phyloP scores from a whole-genome alignment of 2,888 invertebrate species.

The Polymixis flavicincta region DNA sequence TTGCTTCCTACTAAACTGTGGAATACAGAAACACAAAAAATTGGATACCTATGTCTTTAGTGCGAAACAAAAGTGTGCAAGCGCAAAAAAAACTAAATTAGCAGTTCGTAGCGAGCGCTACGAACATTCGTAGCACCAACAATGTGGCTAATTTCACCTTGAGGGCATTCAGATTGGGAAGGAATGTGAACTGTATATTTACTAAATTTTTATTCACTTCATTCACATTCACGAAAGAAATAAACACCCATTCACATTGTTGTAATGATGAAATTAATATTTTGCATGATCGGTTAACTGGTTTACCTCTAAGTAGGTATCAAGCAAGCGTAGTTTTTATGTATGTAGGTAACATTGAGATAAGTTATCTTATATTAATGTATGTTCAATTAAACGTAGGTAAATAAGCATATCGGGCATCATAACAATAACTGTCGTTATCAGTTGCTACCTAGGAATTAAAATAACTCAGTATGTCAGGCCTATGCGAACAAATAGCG shows the following conservation, averaged over 20 bases:
- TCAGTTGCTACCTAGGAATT: constrained; percentile 61
- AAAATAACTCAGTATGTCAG: constrained; percentile 41
- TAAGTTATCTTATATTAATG: constrained; percentile 52
- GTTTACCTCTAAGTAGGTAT: constrained; percentile 15
- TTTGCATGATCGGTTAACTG: constrained; percentile 16
- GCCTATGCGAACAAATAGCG: constrained; percentile 31
- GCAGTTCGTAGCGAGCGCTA: not conserved
- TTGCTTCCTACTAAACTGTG: not conserved
- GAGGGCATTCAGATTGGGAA: not conserved
- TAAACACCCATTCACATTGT: not conserved
- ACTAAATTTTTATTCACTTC: not conserved
- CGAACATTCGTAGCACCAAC: not conserved
- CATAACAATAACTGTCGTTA: constrained; percentile 57
- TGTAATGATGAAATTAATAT: not conserved
- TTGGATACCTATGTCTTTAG: not conserved
- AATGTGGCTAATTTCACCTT: not conserved
- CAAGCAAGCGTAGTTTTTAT: constrained; percentile 30
- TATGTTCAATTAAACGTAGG: constrained; percentile 48
- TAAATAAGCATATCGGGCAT: constrained; percentile 54
- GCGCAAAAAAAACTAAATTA: not conserved
- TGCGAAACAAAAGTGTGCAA: not conserved
- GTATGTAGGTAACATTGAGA: constrained; percentile 50
- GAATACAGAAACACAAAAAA: not conserved
- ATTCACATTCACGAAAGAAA: not conserved
- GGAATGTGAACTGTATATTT: not conserved